These are phyloP conservation scores for Hypocryptadius cinnamomeus DNA, from an alignment of 2,113 vertebrate species.

Conservation along the genomic window DNA sequence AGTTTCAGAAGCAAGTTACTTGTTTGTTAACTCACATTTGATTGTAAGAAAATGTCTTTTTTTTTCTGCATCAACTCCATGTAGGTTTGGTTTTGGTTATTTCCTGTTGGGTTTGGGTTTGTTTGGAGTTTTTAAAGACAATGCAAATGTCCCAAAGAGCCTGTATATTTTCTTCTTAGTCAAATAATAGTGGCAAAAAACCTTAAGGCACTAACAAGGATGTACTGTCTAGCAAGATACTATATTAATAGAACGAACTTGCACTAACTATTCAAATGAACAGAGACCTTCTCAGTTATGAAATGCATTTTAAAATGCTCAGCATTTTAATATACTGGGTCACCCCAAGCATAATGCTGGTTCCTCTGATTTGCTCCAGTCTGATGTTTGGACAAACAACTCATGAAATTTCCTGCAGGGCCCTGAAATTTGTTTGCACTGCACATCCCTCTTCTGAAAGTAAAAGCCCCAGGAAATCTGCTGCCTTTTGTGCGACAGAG, in stretches of 20 bases:
- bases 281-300: background rate
- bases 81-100: background rate
- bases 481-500: background rate
- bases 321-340: background rate
- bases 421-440: background rate
- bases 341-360: background rate
- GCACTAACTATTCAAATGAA: background rate
- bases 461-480: background rate
- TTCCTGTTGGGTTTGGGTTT: background rate
- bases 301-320: background rate
- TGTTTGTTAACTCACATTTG: background rate
- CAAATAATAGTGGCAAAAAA: background rate
- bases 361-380: background rate
- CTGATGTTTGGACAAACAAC: background rate
- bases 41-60: accelerated
- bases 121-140: background rate
- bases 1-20: background rate
- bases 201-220: background rate
- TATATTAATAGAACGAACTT: background rate
- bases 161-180: background rate
- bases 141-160: background rate
- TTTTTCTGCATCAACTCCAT: background rate
- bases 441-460: background rate
- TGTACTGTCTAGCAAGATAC: background rate
- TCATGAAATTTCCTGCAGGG: background rate